Base-by-base conservation (phyloP, 2,797 vertebrate species). In the Parauchenoglanis punctatus region DNA sequence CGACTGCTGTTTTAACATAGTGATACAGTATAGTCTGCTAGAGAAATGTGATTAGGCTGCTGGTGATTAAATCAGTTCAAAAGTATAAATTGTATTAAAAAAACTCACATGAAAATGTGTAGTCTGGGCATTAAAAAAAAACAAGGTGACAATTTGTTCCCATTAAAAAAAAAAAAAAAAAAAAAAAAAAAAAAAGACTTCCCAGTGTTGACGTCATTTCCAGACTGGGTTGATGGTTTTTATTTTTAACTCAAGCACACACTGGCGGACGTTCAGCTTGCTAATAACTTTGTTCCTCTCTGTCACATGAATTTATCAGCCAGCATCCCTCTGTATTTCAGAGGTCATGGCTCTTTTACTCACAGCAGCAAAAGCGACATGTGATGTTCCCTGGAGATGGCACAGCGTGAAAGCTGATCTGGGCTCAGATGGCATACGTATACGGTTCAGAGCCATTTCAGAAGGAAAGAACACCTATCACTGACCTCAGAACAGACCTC, bases 281-380 rank as follows among this genome's bases (percentile, higher is more conserved):
- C 93, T 95, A 95, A 96, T 96, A 93, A 94, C 94, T 95, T 95
- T 95, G 94, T 95, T 94, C 93, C 93, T 93, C 92, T 93, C 92
- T 92, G 94, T 94, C 93, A 94, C 90, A 91, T 88, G 87, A 90
- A 90, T 92, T 89, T 86, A 85, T 86, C 90, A 89, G 49, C 75
- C 72, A 84, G 87, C 75, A 87, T 90, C 90, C 85, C 23, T 49
- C n/a, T 83, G 80, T 85, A 87, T 85, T 58, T 90, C 91, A 91
- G 92, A 86, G 63, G 89, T 87, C 76, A 88, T 73, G 52, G 70
- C 46, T 59, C 72, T 75, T 89, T 85, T 88, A 90, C 88, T 89
- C 89, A 91, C 90, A 91, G 84, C 10, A 83, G 80, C 10, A 78
- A 54, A 68, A 52, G n/a, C 76, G 68, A 91, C 91, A 93, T 92